Evolutionary conservation across 2,113 vertebrate genomes (phyloP), one percentile per base, ranked within the genome.

Genomic region (Xenopus laevis): DNA sequence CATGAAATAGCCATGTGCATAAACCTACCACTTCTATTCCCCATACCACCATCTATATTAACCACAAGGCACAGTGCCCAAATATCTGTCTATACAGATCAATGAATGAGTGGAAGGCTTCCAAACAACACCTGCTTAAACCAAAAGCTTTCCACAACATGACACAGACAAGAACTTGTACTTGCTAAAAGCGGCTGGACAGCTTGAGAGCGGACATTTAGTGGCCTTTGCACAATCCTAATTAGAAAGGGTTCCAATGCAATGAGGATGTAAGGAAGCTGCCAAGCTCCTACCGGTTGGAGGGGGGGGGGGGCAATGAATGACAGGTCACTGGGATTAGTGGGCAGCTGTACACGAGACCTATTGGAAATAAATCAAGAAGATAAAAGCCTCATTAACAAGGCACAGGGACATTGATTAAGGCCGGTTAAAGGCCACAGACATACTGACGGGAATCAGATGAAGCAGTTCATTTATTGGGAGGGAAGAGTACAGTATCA

Each of bases 301-400:
- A 20, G 13, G 59, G 74, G 50, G 65, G 65, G 13, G 59, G 74
- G 66, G 20, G 15, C 27, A 46, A 33, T 77, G 74, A 70, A 30
- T 77, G 74, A 64, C 74, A 70, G 74, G 74, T 77, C 74, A 77
- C 74, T 46, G 74, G 74, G 74, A 77, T 70, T 77, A 77, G 74
- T 13, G 67, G 74, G 74, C 74, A 77, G 67, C 74, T 58, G 74
- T 77, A 77, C 74, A 77, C 13, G 60, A 59, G 74, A 77, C 74
- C 74, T 77, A 77, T 77, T 77, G 74, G 67, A 77, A 77, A 77
- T 77, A 77, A 77, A 77, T 77, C 74, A 77, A 57, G 67, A 59
- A 77, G 74, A 77, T 77, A 77, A 77, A 77, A 77, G 74, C 74
- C 66, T 77, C 74, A 77, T 77, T 77, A 77, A 69, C 60, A n/a